phyloP scores from a whole-genome alignment of 2,888 invertebrate genomes.

The Lepidochrysops patricia region DNA sequence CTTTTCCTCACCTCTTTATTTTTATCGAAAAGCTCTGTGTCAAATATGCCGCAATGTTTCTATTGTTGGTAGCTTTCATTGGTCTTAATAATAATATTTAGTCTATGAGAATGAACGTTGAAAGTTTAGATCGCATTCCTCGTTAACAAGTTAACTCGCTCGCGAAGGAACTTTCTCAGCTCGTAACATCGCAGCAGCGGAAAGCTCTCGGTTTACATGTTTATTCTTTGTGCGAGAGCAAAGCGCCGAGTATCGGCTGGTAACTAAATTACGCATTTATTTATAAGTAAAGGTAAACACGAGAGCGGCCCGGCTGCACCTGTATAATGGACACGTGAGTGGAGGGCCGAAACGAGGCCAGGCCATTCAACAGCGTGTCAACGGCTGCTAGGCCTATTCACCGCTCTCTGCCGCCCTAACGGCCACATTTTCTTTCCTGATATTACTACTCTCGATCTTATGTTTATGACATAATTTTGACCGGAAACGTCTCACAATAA shows the following conservation, averaged over 20 bases:
- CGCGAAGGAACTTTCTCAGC: not conserved
- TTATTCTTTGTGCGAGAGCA: not conserved
- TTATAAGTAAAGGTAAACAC: constrained; percentile 17
- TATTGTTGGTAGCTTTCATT: not conserved
- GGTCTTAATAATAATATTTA: not conserved
- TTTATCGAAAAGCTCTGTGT: not conserved
- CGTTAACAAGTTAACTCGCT: not conserved
- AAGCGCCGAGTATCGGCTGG: not conserved
- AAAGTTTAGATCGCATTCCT: not conserved
- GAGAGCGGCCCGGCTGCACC: not conserved
- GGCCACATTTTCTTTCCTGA: constrained; percentile 37
- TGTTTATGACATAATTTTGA: constrained; percentile 16
- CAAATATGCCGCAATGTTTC: not conserved
- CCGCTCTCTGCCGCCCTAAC: constrained; percentile 39
- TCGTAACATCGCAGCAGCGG: not conserved
- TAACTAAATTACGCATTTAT: not conserved
- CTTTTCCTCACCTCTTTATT: not conserved
- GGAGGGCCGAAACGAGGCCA: constrained; percentile 59
- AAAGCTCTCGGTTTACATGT: not conserved
- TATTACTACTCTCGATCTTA: constrained; percentile 13
- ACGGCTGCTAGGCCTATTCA: constrained; percentile 54
- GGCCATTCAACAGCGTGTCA: constrained; percentile 58
- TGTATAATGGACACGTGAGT: constrained; percentile 39
- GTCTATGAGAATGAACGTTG: not conserved
- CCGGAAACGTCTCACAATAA: not conserved